phyloP scores from a whole-genome alignment of 2,888 invertebrate genomes.

The Eulithis prunata region DNA sequence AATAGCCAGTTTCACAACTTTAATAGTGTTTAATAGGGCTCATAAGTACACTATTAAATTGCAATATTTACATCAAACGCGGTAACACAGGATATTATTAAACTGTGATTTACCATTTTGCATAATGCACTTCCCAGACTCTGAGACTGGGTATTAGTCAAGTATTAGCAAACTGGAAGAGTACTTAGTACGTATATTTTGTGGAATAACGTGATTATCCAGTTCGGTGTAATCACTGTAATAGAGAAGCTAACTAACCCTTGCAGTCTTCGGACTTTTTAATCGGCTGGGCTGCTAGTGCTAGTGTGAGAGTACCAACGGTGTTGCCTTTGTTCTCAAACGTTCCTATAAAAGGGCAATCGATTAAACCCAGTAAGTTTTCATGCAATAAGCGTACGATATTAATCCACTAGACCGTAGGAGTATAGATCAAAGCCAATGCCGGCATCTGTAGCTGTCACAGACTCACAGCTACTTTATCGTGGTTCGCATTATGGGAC shows the following conservation, averaged over 20 bases:
- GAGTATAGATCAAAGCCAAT: slow-evolving; percentile 71
- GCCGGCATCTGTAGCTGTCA: slow-evolving; percentile 58
- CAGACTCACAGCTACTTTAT: slow-evolving; percentile 23
- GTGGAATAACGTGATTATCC: slow-evolving; percentile 22
- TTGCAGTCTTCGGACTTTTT: too few relatives aligned
- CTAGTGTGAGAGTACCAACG: not conserved
- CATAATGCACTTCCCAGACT: slow-evolving; percentile 36
- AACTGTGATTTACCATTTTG: slow-evolving; percentile 35
- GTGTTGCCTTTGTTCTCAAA: not conserved
- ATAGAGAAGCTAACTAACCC: not conserved
- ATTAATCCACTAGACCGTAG: slow-evolving; percentile 31
- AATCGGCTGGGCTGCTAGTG: too few relatives aligned
- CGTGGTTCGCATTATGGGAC: slow-evolving; percentile 22
- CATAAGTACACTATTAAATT: slow-evolving; percentile 3
- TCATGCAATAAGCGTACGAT: slow-evolving; percentile 31
- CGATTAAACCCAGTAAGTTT: slow-evolving; percentile 26
- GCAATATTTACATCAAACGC: slow-evolving; percentile 15
- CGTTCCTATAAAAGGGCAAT: slow-evolving; percentile 4
- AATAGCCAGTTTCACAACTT: slow-evolving; percentile 7
- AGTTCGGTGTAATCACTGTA: slow-evolving; percentile 24
- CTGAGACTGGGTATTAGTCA: slow-evolving; percentile 28
- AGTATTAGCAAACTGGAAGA: slow-evolving; percentile 26
- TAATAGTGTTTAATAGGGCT: slow-evolving; percentile 1
- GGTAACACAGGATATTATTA: slow-evolving; percentile 22
- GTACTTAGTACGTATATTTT: slow-evolving; percentile 14